phyloP scores from a whole-genome alignment of 2,113 vertebrate species.

The Cathartes aura region DNA sequence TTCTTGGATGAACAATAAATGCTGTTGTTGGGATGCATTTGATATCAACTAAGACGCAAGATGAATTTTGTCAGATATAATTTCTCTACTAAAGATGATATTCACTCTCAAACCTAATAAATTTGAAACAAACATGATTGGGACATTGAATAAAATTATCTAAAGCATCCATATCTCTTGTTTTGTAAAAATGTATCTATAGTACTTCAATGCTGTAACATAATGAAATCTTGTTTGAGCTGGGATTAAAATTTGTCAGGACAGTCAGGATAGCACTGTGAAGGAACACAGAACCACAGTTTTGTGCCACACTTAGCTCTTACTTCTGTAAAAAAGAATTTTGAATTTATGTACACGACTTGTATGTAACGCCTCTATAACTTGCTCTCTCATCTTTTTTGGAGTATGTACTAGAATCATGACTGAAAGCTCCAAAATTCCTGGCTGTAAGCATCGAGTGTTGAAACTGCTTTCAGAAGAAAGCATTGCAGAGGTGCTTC shows the following conservation, averaged over 20 bases:
- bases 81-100: neutral
- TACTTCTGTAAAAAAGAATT: neutral
- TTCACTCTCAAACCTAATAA: neutral
- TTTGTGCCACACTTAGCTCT: neutral
- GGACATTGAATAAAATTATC: neutral
- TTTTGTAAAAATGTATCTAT: neutral
- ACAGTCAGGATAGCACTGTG: neutral
- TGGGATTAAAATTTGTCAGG: slow-evolving; percentile 6
- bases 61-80: neutral
- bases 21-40: neutral
- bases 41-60: neutral
- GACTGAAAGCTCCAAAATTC: neutral
- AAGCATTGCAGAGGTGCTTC: neutral
- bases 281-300: neutral
- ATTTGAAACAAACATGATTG: neutral
- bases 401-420: neutral
- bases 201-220: neutral
- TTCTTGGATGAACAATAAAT: neutral
- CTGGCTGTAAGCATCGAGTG: neutral
- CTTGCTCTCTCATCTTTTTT: neutral
- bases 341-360: neutral
- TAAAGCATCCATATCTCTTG: neutral
- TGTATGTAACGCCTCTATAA: neutral
- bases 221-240: neutral
- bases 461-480: neutral